Conservation (phyloP, 2,113 vertebrate species). For the Sminthopsis crassicaudata region DNA sequence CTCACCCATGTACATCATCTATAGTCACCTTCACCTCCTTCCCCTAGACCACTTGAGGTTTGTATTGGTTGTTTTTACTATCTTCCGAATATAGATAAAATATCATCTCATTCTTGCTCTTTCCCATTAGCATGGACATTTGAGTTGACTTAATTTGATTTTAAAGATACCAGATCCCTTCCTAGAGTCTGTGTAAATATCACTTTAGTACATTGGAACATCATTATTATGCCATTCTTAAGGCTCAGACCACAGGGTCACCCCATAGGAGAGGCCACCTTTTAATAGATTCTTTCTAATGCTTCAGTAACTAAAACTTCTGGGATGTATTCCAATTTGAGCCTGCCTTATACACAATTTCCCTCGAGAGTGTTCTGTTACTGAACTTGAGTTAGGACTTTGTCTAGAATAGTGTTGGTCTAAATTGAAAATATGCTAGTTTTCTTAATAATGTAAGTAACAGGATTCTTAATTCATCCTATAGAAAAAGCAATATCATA, state of each 20-base stretch:
- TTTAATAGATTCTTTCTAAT: not conserved
- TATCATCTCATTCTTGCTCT: not conserved
- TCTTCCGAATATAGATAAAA: not conserved
- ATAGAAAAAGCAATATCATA: not conserved
- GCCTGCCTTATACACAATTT: not conserved
- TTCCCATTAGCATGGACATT: not conserved
- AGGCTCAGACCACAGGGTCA: not conserved
- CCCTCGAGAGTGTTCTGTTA: not conserved
- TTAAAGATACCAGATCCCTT: not conserved
- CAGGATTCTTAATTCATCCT: not conserved
- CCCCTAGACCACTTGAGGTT: not conserved
- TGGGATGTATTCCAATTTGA: not conserved
- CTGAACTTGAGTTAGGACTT: not conserved
- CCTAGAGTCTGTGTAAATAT: not conserved
- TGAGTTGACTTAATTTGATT: conserved; percentile 2
- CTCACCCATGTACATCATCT: not conserved
- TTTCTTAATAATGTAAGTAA: not conserved
- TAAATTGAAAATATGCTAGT: not conserved
- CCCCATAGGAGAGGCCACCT: not conserved
- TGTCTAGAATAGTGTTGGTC: not conserved
- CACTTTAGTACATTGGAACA: not conserved
- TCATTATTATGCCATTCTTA: not conserved
- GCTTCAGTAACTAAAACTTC: not conserved
- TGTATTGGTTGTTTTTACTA: not conserved
- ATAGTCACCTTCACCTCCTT: not conserved